Evolutionary conservation across 92 coral and sea anemone genomes (phyloP).

Genomic region (Zoanthus gigantus): DNA sequence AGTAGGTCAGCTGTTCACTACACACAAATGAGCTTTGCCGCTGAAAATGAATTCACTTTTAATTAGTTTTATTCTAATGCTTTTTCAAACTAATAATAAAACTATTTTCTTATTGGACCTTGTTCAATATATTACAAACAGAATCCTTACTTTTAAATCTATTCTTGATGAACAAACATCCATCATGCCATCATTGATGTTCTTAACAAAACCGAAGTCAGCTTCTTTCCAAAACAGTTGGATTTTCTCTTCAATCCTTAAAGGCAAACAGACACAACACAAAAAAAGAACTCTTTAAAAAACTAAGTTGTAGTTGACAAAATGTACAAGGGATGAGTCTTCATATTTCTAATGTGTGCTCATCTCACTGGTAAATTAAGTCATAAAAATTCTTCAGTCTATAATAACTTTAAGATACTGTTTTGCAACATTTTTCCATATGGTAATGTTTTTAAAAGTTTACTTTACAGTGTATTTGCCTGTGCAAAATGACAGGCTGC

Average conservation of each 20-base stretch:
- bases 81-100: not conserved
- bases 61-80: not conserved
- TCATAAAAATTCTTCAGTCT: too few species aligned
- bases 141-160: constrained; percentile 28
- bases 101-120: not conserved
- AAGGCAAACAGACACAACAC: not conserved
- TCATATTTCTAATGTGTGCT: too few species aligned
- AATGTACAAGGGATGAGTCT: too few species aligned
- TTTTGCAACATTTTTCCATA: too few species aligned
- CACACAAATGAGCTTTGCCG: constrained; percentile 73
- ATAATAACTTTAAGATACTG: too few species aligned
- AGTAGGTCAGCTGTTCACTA: constrained; percentile 76
- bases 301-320: too few species aligned
- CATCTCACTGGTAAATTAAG: not conserved
- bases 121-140: not conserved
- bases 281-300: not conserved
- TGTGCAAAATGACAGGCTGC: too few species aligned
- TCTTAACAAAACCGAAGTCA: constrained; percentile 96
- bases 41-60: not conserved
- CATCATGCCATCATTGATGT: constrained; percentile 67
- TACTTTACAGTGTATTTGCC: too few species aligned
- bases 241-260: constrained; percentile 85
- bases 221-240: constrained; percentile 86
- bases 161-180: constrained; percentile 77
- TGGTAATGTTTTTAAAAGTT: too few species aligned